A percentile compares a stretch with the other conserved stretches of the same genome.
These are phyloP conservation scores for Lithobates pipiens DNA, from an alignment of 2,797 vertebrate genomes.

Conservation along the genomic window DNA sequence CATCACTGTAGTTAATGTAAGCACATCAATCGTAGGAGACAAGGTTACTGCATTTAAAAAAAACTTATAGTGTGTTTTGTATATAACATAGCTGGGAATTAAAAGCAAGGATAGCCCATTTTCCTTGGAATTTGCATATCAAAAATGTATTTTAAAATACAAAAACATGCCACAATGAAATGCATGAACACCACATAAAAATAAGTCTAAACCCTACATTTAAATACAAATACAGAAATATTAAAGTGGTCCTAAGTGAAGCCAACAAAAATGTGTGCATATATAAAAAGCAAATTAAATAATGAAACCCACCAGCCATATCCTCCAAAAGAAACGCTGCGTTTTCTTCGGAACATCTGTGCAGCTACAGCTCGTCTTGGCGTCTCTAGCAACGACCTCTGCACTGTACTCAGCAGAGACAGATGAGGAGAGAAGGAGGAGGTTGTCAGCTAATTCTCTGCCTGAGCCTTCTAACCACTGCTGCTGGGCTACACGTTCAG, in stretches of 20 bases:
- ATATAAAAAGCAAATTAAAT: neutral
- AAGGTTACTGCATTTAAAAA: too few species aligned
- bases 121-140: too few species aligned
- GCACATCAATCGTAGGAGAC: too few species aligned
- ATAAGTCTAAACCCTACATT: neutral
- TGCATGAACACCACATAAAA: neutral
- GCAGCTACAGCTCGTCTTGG: conserved; percentile 54
- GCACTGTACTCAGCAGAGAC: conserved; percentile 42
- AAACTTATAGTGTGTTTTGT: too few species aligned
- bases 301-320: conserved; percentile 89
- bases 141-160: too few species aligned
- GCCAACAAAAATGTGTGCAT: neutral
- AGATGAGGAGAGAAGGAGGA: neutral
- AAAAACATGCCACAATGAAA: too few species aligned
- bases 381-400: conserved; percentile 30
- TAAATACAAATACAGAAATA: too few species aligned
- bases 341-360: conserved; percentile 89
- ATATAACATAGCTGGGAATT: too few species aligned
- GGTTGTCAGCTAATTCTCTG: neutral
- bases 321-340: conserved; percentile 94
- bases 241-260: neutral
- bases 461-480: neutral
- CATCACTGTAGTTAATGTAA: too few species aligned
- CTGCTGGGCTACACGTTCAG: conserved; percentile 17
- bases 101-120: too few species aligned